Evolutionary conservation across 2,888 invertebrate genomes (phyloP).

Genomic region (Drosophila testacea): DNA sequence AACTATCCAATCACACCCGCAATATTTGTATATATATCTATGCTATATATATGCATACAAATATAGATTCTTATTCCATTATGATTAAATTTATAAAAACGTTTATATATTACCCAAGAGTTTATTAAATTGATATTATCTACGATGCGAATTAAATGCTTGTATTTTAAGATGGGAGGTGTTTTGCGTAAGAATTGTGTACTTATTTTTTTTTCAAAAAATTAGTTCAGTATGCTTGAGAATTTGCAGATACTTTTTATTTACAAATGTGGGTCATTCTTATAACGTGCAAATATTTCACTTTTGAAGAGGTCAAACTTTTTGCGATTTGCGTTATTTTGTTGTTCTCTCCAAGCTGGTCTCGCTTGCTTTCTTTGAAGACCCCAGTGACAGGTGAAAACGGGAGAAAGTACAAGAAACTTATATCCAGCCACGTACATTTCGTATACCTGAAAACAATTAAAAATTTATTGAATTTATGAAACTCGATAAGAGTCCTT

Average conservation of each 20-base stretch:
- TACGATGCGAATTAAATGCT: slow-evolving; percentile 5
- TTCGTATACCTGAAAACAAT: slow-evolving; percentile 92
- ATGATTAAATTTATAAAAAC: slow-evolving; percentile 12
- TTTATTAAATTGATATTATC: slow-evolving; percentile 25
- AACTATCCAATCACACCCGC: slow-evolving; percentile 17
- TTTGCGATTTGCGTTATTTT: slow-evolving; percentile 92
- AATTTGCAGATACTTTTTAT: not conserved
- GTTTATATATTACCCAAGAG: slow-evolving; percentile 24
- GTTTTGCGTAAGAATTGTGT: no score
- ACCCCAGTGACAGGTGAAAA: slow-evolving; percentile 96
- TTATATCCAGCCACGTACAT: slow-evolving; percentile 95
- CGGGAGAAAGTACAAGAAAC: slow-evolving; percentile 94
- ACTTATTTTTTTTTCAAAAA: no score
- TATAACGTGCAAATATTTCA: slow-evolving; percentile 92
- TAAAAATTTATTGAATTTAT: not conserved
- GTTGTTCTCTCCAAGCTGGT: slow-evolving; percentile 94
- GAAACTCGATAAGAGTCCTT: not conserved
- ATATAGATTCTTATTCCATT: slow-evolving; percentile 12
- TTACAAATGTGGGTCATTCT: slow-evolving; percentile 65
- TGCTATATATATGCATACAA: slow-evolving; percentile 19
- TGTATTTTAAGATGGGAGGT: not conserved
- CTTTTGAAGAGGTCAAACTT: slow-evolving; percentile 93
- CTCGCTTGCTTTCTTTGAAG: slow-evolving; percentile 91
- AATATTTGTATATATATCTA: slow-evolving; percentile 16
- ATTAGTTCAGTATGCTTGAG: no score